phyloP scores from a whole-genome alignment of 2,113 vertebrate genomes.

The Morone chrysops region DNA sequence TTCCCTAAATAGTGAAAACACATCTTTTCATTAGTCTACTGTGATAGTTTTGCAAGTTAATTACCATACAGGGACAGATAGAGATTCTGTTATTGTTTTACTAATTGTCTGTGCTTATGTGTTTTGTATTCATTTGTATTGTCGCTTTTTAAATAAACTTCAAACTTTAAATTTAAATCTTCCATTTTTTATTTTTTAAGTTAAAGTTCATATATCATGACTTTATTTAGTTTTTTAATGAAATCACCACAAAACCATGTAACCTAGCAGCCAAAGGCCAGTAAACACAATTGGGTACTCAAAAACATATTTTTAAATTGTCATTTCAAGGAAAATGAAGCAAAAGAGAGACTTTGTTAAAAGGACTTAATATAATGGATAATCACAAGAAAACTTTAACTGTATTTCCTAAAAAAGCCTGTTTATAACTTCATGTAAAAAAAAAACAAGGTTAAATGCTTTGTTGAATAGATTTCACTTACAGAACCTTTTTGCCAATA shows the following conservation, averaged over 20 bases:
- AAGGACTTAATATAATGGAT: neutral
- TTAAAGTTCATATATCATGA: neutral
- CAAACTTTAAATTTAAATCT: neutral
- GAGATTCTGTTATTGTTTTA: too few species aligned
- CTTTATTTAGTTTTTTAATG: neutral
- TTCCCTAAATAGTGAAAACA: too few species aligned
- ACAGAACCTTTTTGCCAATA: conserved; percentile 61
- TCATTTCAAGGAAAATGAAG: neutral
- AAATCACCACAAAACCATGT: neutral
- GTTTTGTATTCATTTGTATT: too few species aligned
- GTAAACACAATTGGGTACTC: neutral
- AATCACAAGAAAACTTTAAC: neutral
- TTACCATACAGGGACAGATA: too few species aligned
- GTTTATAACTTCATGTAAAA: neutral
- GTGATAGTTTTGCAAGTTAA: too few species aligned
- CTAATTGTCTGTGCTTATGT: too few species aligned
- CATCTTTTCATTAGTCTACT: too few species aligned
- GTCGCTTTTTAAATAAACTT: neutral
- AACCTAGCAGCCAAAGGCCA: neutral
- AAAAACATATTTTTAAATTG: neutral
- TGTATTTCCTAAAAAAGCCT: neutral
- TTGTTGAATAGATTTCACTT: conserved; percentile 6
- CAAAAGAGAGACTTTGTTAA: neutral
- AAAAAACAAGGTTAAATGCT: neutral
- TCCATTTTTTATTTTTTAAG: neutral